Percentiles rank a stretch among this genome's conserved stretches.
These are phyloP conservation scores for Slavum lentiscoides DNA, from an alignment of 2,888 invertebrate species.

Conservation along the genomic window DNA sequence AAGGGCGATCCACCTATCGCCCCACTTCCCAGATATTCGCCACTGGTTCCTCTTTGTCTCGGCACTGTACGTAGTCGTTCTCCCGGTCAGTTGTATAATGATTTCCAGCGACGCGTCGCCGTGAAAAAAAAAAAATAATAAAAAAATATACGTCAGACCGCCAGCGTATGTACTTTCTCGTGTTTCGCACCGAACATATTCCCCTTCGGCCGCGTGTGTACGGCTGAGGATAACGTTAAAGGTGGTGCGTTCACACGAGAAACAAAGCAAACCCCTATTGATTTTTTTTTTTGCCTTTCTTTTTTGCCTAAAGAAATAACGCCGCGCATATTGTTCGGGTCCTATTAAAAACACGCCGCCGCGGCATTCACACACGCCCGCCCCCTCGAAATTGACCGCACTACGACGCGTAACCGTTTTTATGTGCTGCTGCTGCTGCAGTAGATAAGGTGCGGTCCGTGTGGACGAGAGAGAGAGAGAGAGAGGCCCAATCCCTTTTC, in stretches of 20 bases:
- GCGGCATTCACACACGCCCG: conserved; percentile 32
- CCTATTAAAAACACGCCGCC: conserved; percentile 5
- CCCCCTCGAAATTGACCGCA: conserved; percentile 38
- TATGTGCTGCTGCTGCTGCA: not conserved
- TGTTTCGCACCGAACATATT: too few species aligned
- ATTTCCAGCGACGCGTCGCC: too few species aligned
- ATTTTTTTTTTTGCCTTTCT: conserved; percentile 11
- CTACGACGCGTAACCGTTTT: not conserved
- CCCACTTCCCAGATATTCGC: too few species aligned
- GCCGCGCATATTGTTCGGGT: not conserved
- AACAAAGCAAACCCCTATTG: conserved; percentile 48
- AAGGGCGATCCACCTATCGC: too few species aligned
- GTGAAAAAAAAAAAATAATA: too few species aligned
- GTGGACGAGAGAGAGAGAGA: not conserved
- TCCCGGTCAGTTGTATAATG: too few species aligned
- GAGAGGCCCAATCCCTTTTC: too few species aligned
- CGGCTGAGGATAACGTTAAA: not conserved
- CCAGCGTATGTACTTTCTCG: too few species aligned
- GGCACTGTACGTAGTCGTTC: too few species aligned
- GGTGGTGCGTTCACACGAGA: conserved; percentile 39
- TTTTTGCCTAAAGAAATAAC: conserved; percentile 27
- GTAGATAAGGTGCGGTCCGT: not conserved
- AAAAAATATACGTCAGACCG: too few species aligned
- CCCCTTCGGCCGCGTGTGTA: conserved; percentile 17
- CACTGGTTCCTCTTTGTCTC: too few species aligned